Evolutionary conservation across 1,140 invertebrate species (phyloP).

Genomic region (Geopemphigus sp.): DNA sequence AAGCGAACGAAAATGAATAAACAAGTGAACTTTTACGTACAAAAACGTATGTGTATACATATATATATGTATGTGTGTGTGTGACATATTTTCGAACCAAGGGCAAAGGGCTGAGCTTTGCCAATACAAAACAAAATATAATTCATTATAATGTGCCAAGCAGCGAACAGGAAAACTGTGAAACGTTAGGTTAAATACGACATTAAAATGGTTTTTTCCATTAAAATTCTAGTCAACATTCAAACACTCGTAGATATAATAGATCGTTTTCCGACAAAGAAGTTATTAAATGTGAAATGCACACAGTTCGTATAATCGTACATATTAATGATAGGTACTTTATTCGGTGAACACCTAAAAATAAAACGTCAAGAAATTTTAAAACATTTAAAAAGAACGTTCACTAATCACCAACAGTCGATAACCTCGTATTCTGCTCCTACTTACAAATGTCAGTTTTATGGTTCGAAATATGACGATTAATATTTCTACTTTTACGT

Average conservation of each 20-base stretch:
- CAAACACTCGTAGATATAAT: not conserved
- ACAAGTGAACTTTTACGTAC: conserved; percentile 15
- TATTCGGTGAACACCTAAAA: no score
- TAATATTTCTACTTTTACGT: not conserved
- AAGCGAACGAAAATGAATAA: conserved; percentile 37
- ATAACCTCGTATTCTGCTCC: no score
- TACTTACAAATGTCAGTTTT: not conserved
- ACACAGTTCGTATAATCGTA: no score
- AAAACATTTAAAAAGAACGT: no score
- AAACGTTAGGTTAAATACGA: not conserved
- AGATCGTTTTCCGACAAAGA: no score
- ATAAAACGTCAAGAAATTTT: no score
- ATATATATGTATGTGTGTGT: not conserved
- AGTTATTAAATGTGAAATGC: no score
- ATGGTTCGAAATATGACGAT: not conserved
- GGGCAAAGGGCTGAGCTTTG: conserved; percentile 3
- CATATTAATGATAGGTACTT: no score
- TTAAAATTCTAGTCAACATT: not conserved
- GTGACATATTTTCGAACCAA: conserved; percentile 35
- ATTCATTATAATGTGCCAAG: not conserved
- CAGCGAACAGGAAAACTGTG: not conserved
- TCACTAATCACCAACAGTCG: not conserved
- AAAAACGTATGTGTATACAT: no score
- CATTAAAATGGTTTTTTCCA: conserved; percentile 3
- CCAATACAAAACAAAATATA: conserved; percentile 33